A percentile compares a stretch with the other conserved stretches of the same genome.
Evolutionary conservation across 2,888 invertebrate species (phyloP).

Genomic region (Xestia sexstrigata): DNA sequence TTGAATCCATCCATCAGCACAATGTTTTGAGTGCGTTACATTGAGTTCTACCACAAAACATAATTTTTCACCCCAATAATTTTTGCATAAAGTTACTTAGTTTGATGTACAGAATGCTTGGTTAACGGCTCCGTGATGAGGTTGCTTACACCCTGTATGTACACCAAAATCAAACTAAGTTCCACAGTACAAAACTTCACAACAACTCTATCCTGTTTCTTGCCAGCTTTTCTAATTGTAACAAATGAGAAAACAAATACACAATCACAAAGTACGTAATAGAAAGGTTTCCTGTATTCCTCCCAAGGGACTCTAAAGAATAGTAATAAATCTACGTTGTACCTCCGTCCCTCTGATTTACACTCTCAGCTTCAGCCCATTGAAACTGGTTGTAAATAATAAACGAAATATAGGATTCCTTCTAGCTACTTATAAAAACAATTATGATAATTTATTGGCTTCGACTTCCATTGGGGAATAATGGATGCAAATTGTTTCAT

Average conservation of each 20-base stretch:
- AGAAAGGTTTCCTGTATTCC: conserved; percentile 48
- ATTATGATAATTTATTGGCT: conserved; percentile 60
- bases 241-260: conserved; percentile 59
- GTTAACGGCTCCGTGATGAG: too few relatives aligned
- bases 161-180: background rate
- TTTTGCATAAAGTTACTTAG: too few relatives aligned
- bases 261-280: conserved; percentile 59
- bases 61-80: too few relatives aligned
- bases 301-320: conserved; percentile 56
- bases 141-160: too few relatives aligned
- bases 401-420: conserved; percentile 44
- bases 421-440: conserved; percentile 50
- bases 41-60: too few relatives aligned
- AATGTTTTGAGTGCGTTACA: too few relatives aligned
- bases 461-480: conserved; percentile 37
- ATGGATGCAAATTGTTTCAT: conserved; percentile 55
- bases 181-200: conserved; percentile 5
- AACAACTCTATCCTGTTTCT: conserved; percentile 31
- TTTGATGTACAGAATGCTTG: too few relatives aligned
- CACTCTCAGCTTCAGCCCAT: conserved; percentile 49
- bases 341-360: conserved; percentile 47
- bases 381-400: conserved; percentile 56
- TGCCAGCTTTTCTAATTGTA: conserved; percentile 46
- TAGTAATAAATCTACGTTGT: conserved; percentile 61
- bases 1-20: too few relatives aligned